Evolutionary conservation across 2,888 invertebrate species (phyloP).

Genomic region (Drosophila helvetica): DNA sequence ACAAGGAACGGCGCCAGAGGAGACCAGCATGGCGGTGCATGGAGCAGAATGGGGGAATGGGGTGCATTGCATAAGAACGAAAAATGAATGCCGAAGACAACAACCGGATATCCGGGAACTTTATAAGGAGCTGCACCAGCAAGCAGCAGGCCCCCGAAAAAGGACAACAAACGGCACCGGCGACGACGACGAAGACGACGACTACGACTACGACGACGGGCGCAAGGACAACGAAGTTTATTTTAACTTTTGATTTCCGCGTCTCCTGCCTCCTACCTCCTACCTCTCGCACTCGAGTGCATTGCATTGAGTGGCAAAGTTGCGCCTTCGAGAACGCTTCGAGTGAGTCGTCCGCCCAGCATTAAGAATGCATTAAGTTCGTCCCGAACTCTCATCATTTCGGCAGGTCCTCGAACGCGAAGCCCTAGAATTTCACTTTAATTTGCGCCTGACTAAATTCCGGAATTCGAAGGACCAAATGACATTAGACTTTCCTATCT

Average conservation of each 20-base stretch:
- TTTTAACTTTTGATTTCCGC: conserved; percentile 78
- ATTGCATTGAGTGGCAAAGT: conserved; percentile 59
- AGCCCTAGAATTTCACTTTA: neutral
- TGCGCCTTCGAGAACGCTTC: conserved; percentile 46
- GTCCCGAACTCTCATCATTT: conserved; percentile 12
- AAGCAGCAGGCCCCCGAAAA: conserved; percentile 42
- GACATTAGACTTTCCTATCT: too few species aligned
- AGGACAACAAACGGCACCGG: conserved; percentile 53
- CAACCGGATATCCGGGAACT: conserved; percentile 81
- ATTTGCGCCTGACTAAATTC: conserved; percentile 12
- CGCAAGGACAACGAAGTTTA: conserved; percentile 63
- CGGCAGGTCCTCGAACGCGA: neutral
- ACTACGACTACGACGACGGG: conserved; percentile 19
- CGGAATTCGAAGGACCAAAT: neutral
- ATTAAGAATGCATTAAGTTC: conserved; percentile 71
- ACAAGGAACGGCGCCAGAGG: conserved; percentile 25
- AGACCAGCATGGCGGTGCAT: neutral
- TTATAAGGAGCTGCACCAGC: conserved; percentile 69
- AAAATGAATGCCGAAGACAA: conserved; percentile 78
- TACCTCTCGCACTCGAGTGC: conserved; percentile 42
- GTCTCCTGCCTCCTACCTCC: conserved; percentile 36
- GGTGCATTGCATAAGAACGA: conserved; percentile 62
- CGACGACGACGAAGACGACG: too few species aligned
- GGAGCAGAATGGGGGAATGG: neutral
- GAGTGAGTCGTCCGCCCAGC: conserved; percentile 33